Conservation (phyloP, 1,140 invertebrate genomes). For the Wasmannia auropunctata region DNA sequence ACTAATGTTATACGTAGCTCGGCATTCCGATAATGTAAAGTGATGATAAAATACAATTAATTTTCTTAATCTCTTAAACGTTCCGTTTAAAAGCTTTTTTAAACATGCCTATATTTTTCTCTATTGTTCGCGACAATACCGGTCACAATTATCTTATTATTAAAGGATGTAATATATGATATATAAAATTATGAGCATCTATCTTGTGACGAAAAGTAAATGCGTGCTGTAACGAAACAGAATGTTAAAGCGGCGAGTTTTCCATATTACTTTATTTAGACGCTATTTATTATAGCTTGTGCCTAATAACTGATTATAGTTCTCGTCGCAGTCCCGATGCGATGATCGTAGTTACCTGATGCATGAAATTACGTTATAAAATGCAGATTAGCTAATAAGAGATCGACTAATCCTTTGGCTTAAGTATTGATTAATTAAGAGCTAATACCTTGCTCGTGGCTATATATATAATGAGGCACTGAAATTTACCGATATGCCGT, state of each 20-base stretch:
- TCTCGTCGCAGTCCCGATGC: no score
- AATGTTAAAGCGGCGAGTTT: background rate
- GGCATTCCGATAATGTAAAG: background rate
- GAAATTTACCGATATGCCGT: background rate
- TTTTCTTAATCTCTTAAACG: background rate
- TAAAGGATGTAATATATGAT: background rate
- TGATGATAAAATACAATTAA: background rate
- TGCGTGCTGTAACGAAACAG: background rate
- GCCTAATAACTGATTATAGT: background rate
- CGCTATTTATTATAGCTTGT: background rate
- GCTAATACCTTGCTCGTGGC: background rate
- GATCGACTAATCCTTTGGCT: background rate
- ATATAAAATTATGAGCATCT: background rate
- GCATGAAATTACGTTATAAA: background rate
- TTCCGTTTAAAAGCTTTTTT: background rate
- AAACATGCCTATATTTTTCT: background rate
- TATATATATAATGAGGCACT: background rate
- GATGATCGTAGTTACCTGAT: background rate
- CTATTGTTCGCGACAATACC: background rate
- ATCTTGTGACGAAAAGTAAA: background rate
- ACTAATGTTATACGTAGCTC: background rate
- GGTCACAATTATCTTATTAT: background rate
- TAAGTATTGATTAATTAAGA: constrained; percentile 26
- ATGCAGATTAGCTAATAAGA: background rate
- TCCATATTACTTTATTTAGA: background rate